Evolutionary conservation across 1,140 invertebrate genomes (phyloP), one percentile per base, ranked within the genome.

Genomic region (Bactericera cockerelli): DNA sequence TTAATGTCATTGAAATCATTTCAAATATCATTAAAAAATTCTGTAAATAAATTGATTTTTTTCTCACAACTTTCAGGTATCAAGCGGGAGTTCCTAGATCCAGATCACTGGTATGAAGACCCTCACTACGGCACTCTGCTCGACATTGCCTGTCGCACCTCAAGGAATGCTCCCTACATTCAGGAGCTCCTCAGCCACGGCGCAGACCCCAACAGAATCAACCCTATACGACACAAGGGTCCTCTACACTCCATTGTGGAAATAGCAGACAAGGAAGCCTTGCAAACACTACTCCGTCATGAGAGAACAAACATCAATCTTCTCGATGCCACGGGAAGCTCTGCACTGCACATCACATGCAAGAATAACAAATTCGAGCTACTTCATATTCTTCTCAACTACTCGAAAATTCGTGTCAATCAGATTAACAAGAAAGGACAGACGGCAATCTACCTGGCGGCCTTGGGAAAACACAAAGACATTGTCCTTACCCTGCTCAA

Each of bases 171-270:
- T 0, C 71, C 79, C 1, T 84, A 80, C 58, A 76, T 81, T 0
- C 69, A 77, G 57, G 69, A 79, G 1, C 73, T 88, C n/a, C 65
- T 88, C 1, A 71, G 76, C 57, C 71, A 79, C 61, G 80, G 82
- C 38, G 81, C 80, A 0, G 74, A 83, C 70, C 76, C 81, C 0
- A 85, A 85, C 65, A 75, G 69, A 65, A 69, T 80, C 2, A 80
- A 81, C 67, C 76, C 75, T 64, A 76, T 75, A 1, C 72, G 78
- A 2, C 77, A 79, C 31, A 79, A 79, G 62, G 76, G 77, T 1
- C 80, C 82, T 0, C 73, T 87, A 36, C 84, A 83, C 70, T 82
- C 81, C 59, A 81, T 81, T 1, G 74, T 77, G 1, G 77, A 82
- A 65, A 74, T 70, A 1, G 74, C 75, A 36, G 75, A 83, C 65